Base-by-base conservation (phyloP, 2,888 invertebrate species). In the Pyralis farinalis region DNA sequence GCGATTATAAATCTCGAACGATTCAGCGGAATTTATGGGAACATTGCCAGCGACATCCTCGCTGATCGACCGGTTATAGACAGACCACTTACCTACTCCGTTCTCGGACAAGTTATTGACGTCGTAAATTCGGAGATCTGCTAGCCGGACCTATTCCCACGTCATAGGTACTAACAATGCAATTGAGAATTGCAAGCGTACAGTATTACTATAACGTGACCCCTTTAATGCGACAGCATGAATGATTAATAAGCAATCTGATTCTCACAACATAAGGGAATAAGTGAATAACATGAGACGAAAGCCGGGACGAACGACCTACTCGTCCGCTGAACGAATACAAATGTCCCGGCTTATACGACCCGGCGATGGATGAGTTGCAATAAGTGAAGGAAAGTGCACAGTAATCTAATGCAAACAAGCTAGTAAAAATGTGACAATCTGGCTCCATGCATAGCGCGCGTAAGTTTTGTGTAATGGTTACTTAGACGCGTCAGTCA, bases 301-400 rank as follows among this genome's bases (percentile, higher is more conserved):
- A 83, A 80, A 74, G 58, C 86, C 87, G 87, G 87, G 87, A 81
- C 84, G 84, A 88, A 88, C 84, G 87, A 87, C 87, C 87, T 87
- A 79, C 57, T 72, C 39, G 59, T 56, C 53, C 62, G 74, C 76
- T 62, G 62, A 71, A 61, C 72, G 87, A 86, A 87, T 87, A 87
- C 80, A 72, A 85, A 87, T 79, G 70, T 42, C 53, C 63, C 68
- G 58, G 62, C 55, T 65, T 65, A 60, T 63, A 66, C 56, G 63
- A 63, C 59, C 69, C 63, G 55, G 58, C 62, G 55, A 52, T 53
- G 49, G 57, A 64, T 55, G 32, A 60, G 63, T 54, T 55, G 53
- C 54, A 50, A 69, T 73, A 68, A 66, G 71, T 71, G 65, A 70
- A 12, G 27, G 38, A 38, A 38, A 38, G 22, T 33, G 38, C 38